A percentile compares a stretch with the other conserved stretches of the same genome.
phyloP scores from a whole-genome alignment of 2,797 vertebrate species.

The Lagodon rhomboides region DNA sequence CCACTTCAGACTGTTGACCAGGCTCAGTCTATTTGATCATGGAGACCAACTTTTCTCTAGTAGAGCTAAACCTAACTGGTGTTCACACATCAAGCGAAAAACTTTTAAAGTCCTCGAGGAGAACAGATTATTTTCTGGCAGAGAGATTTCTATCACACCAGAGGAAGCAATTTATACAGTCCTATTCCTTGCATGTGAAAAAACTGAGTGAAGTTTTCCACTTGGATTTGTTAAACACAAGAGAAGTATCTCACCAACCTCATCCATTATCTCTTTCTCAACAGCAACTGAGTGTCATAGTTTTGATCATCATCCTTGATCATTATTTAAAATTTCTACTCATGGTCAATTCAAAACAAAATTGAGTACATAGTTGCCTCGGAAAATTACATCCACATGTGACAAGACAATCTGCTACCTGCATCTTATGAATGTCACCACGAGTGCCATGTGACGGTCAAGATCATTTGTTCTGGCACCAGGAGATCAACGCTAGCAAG shows the following conservation, averaged over 20 bases:
- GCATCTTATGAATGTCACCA: not conserved
- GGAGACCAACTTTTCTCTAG: conserved; percentile 25
- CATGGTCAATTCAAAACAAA: not conserved
- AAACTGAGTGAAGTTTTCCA: not conserved
- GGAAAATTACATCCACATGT: not conserved
- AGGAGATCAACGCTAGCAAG: not conserved
- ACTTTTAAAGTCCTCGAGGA: not conserved
- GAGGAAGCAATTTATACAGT: not conserved
- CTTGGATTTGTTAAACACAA: not conserved
- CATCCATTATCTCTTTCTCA: not conserved
- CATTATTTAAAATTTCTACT: not conserved
- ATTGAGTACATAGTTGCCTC: not conserved
- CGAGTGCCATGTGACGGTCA: not conserved
- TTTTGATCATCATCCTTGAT: not conserved
- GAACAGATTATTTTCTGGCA: conserved; percentile 18
- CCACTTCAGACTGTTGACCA: conserved; percentile 20
- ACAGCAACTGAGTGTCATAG: not conserved
- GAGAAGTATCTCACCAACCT: not conserved
- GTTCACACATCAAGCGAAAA: conserved; percentile 10
- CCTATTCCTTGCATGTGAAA: conserved; percentile 3
- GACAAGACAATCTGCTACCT: not conserved
- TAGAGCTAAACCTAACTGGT: not conserved
- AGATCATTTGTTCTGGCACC: not conserved
- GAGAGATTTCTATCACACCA: conserved; percentile 31
- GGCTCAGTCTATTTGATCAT: conserved; percentile 30